A percentile compares a stretch with the other conserved stretches of the same genome.
These are phyloP conservation scores for Misgurnus mizolepis DNA, from an alignment of 2,113 vertebrate species.

Conservation along the genomic window DNA sequence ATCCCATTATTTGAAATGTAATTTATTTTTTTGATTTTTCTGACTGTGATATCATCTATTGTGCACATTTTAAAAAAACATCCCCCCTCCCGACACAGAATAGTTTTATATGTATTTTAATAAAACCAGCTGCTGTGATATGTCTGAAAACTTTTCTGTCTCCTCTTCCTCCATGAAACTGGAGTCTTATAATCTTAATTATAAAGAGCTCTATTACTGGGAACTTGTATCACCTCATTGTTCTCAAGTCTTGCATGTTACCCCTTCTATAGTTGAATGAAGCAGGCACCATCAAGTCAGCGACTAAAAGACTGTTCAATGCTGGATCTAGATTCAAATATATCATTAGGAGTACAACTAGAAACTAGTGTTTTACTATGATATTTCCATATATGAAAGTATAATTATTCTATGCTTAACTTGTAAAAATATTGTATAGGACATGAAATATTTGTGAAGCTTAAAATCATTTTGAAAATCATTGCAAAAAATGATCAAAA, in stretches of 20 bases:
- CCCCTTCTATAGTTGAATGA: conserved; percentile 44
- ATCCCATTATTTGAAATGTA: conserved; percentile 30
- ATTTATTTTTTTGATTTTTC: conserved; percentile 58
- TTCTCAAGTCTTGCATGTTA: conserved; percentile 60
- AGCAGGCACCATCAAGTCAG: conserved; percentile 48
- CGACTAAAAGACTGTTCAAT: conserved; percentile 52
- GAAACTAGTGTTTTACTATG: conserved; percentile 58
- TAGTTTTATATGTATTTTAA: conserved; percentile 87
- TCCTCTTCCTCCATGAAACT: conserved; percentile 40
- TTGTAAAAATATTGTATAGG: conserved; percentile 67
- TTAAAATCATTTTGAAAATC: conserved; percentile 65
- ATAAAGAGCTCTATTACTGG: conserved; percentile 5
- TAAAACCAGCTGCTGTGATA: conserved; percentile 79
- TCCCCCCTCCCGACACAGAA: conserved; percentile 63
- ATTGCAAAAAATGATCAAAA: conserved; percentile 64
- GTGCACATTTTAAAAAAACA: conserved; percentile 74
- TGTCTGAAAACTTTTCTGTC: conserved; percentile 74
- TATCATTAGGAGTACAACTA: conserved; percentile 48
- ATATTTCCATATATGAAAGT: conserved; percentile 57
- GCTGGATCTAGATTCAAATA: conserved; percentile 26
- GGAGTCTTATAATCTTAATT: background rate
- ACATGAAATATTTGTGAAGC: conserved; percentile 62
- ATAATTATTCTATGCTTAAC: conserved; percentile 62
- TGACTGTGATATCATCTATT: conserved; percentile 72
- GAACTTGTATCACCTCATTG: conserved; percentile 47